These are phyloP conservation scores for Melipona bicolor DNA, from an alignment of 2,888 invertebrate genomes.

Conservation along the genomic window DNA sequence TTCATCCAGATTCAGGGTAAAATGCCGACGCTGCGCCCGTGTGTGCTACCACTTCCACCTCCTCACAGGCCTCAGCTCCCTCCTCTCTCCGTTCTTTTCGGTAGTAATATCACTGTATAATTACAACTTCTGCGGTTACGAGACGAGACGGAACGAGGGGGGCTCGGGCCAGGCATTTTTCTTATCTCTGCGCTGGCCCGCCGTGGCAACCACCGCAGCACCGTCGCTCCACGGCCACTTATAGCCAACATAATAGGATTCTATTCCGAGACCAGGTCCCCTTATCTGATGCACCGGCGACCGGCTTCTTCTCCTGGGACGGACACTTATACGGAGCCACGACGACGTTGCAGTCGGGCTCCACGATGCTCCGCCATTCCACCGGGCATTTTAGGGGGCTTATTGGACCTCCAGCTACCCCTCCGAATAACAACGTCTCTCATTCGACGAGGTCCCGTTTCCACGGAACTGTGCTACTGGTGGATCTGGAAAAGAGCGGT, in stretches of 20 bases:
- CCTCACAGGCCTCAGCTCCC: conserved; percentile 5
- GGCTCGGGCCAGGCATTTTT: conserved; percentile 49
- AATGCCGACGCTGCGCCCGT: conserved; percentile 13
- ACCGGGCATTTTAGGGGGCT: conserved; percentile 59
- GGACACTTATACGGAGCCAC: conserved; percentile 62
- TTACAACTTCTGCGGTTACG: conserved; percentile 66
- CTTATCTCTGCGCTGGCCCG: conserved; percentile 55
- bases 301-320: conserved; percentile 60
- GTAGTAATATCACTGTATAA: conserved; percentile 67
- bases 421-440: conserved; percentile 39
- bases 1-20: conserved; percentile 46
- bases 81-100: conserved; percentile 49
- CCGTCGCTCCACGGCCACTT: conserved; percentile 50
- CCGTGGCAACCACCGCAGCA: too few relatives aligned
- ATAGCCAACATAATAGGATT: conserved; percentile 68
- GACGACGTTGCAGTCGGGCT: conserved; percentile 25
- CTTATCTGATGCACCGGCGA: conserved; percentile 70
- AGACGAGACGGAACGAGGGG: conserved; percentile 4
- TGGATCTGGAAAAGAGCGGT: conserved; percentile 15
- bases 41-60: conserved; percentile 38
- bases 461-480: neutral
- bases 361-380: conserved; percentile 39
- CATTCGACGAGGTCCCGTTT: neutral
- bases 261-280: conserved; percentile 61
- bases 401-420: conserved; percentile 53